Base-by-base conservation (phyloP, 1,140 invertebrate genomes). In the Cylas formicarius region DNA sequence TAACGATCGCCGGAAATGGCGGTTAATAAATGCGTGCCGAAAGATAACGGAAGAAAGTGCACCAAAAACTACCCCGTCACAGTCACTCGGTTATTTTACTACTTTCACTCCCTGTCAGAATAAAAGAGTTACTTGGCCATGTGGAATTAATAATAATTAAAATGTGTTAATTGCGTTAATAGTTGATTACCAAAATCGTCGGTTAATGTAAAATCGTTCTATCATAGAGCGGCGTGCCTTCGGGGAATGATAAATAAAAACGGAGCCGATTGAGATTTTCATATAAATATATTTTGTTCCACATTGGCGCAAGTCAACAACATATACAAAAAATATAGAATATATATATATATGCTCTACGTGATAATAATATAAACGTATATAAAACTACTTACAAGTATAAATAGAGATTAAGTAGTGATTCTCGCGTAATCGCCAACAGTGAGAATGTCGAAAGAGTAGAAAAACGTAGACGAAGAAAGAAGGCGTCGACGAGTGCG, bases 261-360 rank as follows among this genome's bases (percentile, higher is more conserved):
- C 50, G 37, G 29, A 28, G 48, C 43, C 32, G 22, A 34, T 4
- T 48, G 31, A 42, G 46, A 36, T 43, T 61, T 61, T 63, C 53
- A 53, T 63, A 63, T 61, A 63, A 63, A 63, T 63, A 63, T 63
- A 63, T 63, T 63, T 61, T 55, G 48, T 60, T 63, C 61, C 61
- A 63, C 61, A 62, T 60, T 63, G 61, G 61, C 61, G 55, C 61
- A 63, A 63, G 61, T 63, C 60, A 63, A 62, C 61, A 63, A 63
- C 58, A 63, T 62, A 62, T 55, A 61, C 51, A 63, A 63, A 62
- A 63, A 59, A 62, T 57, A 63, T 53, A 50, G 54, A 53, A 53
- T 52, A 46, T 45, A 42, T 27, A 14, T 39, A 46, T n/a, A n/a
- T n/a, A n/a, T n/a, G n/a, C n/a, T n/a, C n/a, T n/a, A n/a, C n/a